Conservation (phyloP, 2,113 vertebrate genomes). For the Empidonax traillii region DNA sequence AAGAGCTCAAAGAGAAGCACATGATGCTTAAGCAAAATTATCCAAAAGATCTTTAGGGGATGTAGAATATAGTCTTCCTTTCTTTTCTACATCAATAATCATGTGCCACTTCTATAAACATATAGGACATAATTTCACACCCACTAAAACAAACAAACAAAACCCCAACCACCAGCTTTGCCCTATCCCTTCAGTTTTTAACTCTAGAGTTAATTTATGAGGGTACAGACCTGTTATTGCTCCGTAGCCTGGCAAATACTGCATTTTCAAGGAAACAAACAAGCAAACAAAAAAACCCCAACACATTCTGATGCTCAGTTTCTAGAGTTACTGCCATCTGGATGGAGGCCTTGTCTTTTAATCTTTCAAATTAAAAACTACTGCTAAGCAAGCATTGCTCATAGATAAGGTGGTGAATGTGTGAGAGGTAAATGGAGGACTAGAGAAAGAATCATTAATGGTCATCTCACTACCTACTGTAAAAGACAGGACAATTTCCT, state of each 20-base stretch:
- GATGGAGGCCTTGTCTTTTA: background rate
- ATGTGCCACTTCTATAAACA: background rate
- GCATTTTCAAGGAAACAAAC: background rate
- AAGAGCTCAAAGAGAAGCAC: background rate
- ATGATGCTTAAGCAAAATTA: background rate
- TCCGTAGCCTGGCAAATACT: conserved; percentile 1
- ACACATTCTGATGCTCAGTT: background rate
- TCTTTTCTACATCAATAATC: background rate
- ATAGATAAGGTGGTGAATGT: background rate
- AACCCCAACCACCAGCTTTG: background rate
- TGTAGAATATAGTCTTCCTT: background rate
- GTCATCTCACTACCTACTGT: background rate
- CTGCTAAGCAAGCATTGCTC: background rate
- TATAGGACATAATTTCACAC: background rate
- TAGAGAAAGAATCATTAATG: background rate
- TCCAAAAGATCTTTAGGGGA: background rate
- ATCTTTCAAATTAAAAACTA: background rate
- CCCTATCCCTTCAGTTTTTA: background rate
- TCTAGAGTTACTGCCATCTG: background rate
- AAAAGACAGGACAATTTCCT: background rate
- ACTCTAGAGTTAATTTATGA: conserved; percentile 17
- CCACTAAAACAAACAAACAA: background rate
- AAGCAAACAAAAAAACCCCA: background rate
- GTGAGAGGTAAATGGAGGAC: background rate
- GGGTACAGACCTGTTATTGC: background rate